Conservation (phyloP, 2,797 vertebrate species). For the Alca torda region DNA sequence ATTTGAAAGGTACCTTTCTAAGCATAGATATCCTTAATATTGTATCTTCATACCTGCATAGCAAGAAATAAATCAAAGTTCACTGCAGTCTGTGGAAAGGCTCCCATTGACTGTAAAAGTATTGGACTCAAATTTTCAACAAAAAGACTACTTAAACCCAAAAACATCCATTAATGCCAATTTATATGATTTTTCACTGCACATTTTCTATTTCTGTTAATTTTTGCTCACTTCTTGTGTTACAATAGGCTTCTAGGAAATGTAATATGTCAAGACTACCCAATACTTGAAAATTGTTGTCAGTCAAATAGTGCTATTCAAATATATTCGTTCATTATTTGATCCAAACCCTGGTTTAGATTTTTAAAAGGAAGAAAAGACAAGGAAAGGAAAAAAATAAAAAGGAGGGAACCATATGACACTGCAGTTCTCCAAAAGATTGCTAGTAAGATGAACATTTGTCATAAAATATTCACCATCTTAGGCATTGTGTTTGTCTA, state of each 20-base stretch:
- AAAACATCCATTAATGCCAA: neutral
- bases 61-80: neutral
- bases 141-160: neutral
- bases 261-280: neutral
- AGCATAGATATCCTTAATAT: neutral
- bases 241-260: neutral
- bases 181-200: neutral
- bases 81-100: neutral
- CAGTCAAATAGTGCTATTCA: neutral
- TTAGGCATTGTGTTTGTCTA: neutral
- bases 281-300: neutral
- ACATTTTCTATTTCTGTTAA: neutral
- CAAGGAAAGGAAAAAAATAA: neutral
- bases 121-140: neutral
- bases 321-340: neutral
- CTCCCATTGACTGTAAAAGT: neutral
- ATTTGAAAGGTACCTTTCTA: constrained; percentile 19
- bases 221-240: neutral
- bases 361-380: neutral
- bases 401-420: neutral
- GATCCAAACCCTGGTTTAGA: neutral
- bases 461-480: neutral
- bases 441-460: neutral
- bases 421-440: neutral
- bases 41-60: neutral